Conservation (phyloP, 2,113 vertebrate genomes). For the Elgaria multicarinata region DNA sequence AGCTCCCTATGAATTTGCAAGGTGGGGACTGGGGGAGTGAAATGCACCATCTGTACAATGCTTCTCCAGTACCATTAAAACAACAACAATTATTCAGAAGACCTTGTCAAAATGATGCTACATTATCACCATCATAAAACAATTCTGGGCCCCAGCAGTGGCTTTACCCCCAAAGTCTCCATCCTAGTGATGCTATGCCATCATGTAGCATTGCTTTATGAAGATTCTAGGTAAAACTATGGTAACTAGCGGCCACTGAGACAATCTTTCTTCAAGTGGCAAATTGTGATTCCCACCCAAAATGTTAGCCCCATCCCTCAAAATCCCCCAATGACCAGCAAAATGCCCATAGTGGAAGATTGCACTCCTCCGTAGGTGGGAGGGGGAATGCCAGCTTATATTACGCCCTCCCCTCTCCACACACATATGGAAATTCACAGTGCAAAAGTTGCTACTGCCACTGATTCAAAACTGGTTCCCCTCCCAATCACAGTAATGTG, state of each 20-base stretch:
- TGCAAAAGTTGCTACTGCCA: too few species aligned
- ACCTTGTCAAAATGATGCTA: neutral
- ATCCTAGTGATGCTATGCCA: neutral
- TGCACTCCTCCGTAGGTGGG: too few species aligned
- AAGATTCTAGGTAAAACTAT: too few species aligned
- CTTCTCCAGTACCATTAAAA: neutral
- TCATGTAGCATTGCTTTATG: neutral
- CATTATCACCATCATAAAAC: too few species aligned
- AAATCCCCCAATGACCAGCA: too few species aligned
- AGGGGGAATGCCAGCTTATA: too few species aligned
- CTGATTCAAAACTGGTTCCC: too few species aligned
- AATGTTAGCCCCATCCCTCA: too few species aligned
- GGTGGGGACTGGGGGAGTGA: neutral
- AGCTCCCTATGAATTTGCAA: neutral
- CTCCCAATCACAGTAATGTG: too few species aligned
- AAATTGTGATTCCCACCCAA: neutral
- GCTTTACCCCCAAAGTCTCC: neutral
- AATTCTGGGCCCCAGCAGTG: neutral
- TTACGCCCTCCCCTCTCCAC: too few species aligned
- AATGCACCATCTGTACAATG: neutral
- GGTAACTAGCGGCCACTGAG: neutral
- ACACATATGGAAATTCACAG: too few species aligned
- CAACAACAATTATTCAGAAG: neutral
- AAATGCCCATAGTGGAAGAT: too few species aligned
- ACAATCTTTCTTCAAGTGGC: neutral